Evolutionary conservation across 2,113 vertebrate species (phyloP).

Genomic region (Tragelaphus strepsiceros): DNA sequence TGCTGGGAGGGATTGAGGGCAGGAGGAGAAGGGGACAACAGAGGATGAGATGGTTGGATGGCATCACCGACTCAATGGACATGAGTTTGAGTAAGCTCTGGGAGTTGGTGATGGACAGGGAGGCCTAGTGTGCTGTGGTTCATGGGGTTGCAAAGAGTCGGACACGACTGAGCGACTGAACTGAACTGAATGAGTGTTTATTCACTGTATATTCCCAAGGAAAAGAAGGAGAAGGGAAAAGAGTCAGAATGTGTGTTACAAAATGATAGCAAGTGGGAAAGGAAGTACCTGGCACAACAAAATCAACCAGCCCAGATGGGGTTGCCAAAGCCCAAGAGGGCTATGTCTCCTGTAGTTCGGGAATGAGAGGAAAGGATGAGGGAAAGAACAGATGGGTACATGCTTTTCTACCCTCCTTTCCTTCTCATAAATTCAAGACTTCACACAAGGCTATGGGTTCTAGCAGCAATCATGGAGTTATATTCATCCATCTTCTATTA

Average conservation of each 20-base stretch:
- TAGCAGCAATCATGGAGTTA: conserved; percentile 86
- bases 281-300: not conserved
- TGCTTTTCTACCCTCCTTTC: not conserved
- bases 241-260: not conserved
- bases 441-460: conserved; percentile 82
- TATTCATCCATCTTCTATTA: conserved; percentile 79
- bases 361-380: not conserved
- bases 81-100: not conserved
- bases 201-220: not conserved
- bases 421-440: conserved; percentile 36
- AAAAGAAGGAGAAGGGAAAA: not conserved
- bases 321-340: not conserved
- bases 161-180: not conserved
- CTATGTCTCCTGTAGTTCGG: not conserved
- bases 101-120: not conserved
- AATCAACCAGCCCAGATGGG: not conserved
- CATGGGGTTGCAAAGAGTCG: not conserved
- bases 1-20: not conserved
- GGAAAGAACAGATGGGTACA: not conserved
- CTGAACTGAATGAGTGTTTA: not conserved
- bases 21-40: not conserved
- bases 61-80: not conserved
- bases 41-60: not conserved
- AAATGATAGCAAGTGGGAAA: not conserved
- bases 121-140: fast-evolving